Evolutionary conservation across 2,113 vertebrate species (phyloP), one percentile per base, ranked within the genome.

Genomic region (Xyrauchen texanus): DNA sequence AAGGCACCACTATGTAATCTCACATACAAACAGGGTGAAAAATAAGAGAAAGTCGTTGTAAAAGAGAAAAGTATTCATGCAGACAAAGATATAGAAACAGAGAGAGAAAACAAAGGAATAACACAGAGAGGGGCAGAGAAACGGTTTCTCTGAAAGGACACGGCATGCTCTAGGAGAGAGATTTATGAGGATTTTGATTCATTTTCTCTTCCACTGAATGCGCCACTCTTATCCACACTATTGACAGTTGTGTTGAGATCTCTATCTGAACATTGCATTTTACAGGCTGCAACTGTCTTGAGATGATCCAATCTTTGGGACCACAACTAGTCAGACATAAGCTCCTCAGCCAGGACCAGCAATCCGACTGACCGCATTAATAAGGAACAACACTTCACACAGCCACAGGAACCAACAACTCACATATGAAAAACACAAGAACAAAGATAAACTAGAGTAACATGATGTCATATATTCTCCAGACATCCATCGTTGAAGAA

Each of bases 171-270:
- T 34, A 34, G 21, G 21, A 34, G 21, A 34, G 21, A 34, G 60
- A 77, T 81, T 77, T 73, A 80, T 45, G 63, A 71, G 72, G 81
- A 70, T 69, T 70, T 75, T 34, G 21, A 34, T 34, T 65, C 7
- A 58, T 76, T 65, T 64, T 78, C 70, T 69, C 8, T 77, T 60
- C 46, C 58, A 51, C 10, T 49, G 15, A 13, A 62, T 63, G 58
- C 9, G 3, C n/a, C 13, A 16, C 15, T 52, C n/a, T 62, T 45
- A 57, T 53, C 64, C 46, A 21, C 49, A n/a, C 69, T 73, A 72
- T 78, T 78, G 76, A 82, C 76, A 68, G 77, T 63, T 68, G 65
- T 61, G 65, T 11, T 70, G 77, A 79, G 70, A 74, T 83, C 77
- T 76, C 58, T 76, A 79, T 79, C 71, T 11, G 13, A 12, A 44